Evolutionary conservation across 53 echinoderm and acorn worm genomes (phyloP).

Genomic region (Holothuria leucospilota): DNA sequence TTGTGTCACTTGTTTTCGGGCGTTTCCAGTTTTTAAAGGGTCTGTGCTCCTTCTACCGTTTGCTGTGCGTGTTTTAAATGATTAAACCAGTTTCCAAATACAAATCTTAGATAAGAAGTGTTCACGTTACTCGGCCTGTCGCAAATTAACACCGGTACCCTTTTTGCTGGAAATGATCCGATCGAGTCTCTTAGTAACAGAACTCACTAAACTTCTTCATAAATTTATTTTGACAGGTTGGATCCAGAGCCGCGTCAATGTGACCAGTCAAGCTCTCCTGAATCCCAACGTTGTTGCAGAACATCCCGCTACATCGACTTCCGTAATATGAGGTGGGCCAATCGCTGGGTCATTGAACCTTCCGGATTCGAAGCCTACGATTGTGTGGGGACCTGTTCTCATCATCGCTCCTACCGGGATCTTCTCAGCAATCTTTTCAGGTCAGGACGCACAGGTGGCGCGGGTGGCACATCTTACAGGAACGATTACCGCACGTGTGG

Average conservation of each 20-base stretch:
- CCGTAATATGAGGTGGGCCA: constrained; percentile 78
- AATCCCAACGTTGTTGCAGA: constrained; percentile 75
- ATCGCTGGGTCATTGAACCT: constrained; percentile 96
- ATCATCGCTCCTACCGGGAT: constrained; percentile 51
- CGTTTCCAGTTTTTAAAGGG: too few species aligned
- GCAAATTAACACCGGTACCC: too few species aligned
- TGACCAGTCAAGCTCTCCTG: neutral
- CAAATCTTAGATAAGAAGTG: too few species aligned
- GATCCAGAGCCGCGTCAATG: constrained; percentile 83
- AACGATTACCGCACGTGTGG: constrained; percentile 73
- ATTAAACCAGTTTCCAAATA: too few species aligned
- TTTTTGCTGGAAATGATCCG: too few species aligned
- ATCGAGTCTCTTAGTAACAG: too few species aligned
- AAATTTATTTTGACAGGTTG: constrained; percentile 32
- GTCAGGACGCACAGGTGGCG: neutral
- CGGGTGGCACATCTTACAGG: neutral
- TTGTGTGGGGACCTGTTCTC: constrained; percentile 77
- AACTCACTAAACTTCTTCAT: too few species aligned
- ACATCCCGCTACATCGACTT: constrained; percentile 83
- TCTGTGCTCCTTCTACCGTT: too few species aligned
- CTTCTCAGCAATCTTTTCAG: constrained; percentile 62
- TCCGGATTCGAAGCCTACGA: constrained; percentile 91
- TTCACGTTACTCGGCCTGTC: too few species aligned
- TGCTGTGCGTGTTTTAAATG: too few species aligned
- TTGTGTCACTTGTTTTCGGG: too few species aligned